Evolutionary conservation across 2,113 vertebrate genomes (phyloP), one percentile per base, ranked within the genome.

Genomic region (Gulo gulo): DNA sequence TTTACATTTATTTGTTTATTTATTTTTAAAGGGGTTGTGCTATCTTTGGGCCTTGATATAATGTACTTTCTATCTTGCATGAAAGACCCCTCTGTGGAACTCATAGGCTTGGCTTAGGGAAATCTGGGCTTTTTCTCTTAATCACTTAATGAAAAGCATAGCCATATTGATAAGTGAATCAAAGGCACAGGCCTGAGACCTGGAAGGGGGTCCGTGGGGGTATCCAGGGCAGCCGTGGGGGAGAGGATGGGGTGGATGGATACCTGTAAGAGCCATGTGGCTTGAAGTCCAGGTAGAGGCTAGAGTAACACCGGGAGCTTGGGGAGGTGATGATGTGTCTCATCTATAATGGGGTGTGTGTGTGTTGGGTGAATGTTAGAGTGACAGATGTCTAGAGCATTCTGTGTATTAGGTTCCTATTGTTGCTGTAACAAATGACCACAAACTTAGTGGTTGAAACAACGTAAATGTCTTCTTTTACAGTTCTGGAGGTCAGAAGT

Each of bases 1-100:
- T 84, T 81, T 50, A n/a, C 21, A 47, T 91, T 97, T 81, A 63
- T 78, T 94, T 82, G 39, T 85, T 4, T 91, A 86, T 88, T 94
- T 91, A 80, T 96, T 96, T 92, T 86, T 83, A 91, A 79, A 55
- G 45, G 24, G 69, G 15, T 59, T 84, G 36, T 65, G 36, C 26
- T 73, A 13, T 82, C 88, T 88, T 31, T 21, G 86, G 52, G 34
- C 73, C 45, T 79, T 93, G 76, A 93, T 88, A 67, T 42, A 88
- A 76, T 63, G 36, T 23, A 69, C 14, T 69, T 97, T 88, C 52
- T 8, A 20, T 85, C 69, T 94, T 76, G 42, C 50, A 55, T 93
- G 47, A 90, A 85, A 69, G 55, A 36, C 34, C 15, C 18, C 5
- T 95, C 87, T 97, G 47, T 90, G 61, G 57, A 23, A 39, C 59